phyloP scores from a whole-genome alignment of 2,113 vertebrate genomes.

The Oxyruncus cristatus region DNA sequence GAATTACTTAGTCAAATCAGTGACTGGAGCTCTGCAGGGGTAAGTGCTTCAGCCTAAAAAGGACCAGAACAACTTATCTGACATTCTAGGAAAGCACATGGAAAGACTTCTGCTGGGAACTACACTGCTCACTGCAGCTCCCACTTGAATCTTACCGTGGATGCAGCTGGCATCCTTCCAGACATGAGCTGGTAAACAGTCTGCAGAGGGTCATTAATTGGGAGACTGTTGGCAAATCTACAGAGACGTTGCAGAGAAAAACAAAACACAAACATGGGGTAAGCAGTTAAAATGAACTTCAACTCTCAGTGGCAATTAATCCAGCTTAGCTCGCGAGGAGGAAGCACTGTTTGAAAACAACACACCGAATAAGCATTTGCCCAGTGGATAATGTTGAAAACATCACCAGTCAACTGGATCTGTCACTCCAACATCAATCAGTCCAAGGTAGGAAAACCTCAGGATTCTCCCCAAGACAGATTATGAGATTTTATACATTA shows the following conservation, averaged over 20 bases:
- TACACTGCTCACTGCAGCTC: neutral
- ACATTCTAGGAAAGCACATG: neutral
- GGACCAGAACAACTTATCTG: neutral
- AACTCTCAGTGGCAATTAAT: neutral
- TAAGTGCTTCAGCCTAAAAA: neutral
- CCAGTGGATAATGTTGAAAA: neutral
- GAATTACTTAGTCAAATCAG: neutral
- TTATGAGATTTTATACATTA: neutral
- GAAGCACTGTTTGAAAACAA: neutral
- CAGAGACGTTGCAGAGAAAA: neutral
- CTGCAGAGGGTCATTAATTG: conserved; percentile 97
- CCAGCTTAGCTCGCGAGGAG: neutral
- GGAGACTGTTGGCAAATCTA: conserved; percentile 98
- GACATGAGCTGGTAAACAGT: conserved; percentile 99
- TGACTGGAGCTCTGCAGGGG: neutral
- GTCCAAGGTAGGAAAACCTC: neutral
- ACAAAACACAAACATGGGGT: neutral
- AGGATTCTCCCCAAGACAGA: neutral
- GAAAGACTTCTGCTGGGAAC: neutral
- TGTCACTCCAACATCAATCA: neutral
- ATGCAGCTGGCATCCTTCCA: conserved; percentile 95
- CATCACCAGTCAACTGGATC: neutral
- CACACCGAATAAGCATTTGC: neutral
- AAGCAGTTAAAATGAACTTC: neutral
- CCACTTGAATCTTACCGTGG: conserved; percentile 79